Evolutionary conservation across 2,797 vertebrate genomes (phyloP), one percentile per base, ranked within the genome.

Genomic region (Poeciliopsis turneri): DNA sequence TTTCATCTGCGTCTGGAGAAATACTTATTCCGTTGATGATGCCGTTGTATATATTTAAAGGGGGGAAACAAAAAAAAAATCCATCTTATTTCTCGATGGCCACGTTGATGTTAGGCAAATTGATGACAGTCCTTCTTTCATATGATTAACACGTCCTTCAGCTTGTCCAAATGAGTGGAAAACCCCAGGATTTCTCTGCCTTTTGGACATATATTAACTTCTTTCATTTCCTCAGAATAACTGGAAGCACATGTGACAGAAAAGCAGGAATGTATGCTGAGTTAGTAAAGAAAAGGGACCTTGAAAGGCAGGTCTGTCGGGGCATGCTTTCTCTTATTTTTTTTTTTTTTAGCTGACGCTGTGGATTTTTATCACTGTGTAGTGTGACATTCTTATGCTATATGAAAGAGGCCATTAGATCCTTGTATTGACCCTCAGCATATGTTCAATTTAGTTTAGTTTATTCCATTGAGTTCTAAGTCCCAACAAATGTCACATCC

Each of bases 191-290:
- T 57, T 57, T 13, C 55, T 57, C 55, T 57, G 55, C 55, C 55
- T 57, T 3, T 57, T 57, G 55, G 55, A 57, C 25, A 57, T 57
- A 13, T 12, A 57, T 28, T 57, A 28, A 57, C n/a, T 28, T 28
- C 55, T 57, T 57, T 57, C 55, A 57, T 57, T 57, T 57, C 55
- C n/a, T 57, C n/a, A 57, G 55, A 57, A 57, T 57, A 57, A 57
- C n/a, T 57, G 55, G 25, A 57, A 57, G 55, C 55, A 57, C n/a
- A 57, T 57, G 25, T 15, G 55, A 57, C 55, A 36, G 41, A n/a
- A 68, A 39, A 43, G 28, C 55, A 57, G 25, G n/a, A 57, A 57
- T 28, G n/a, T 28, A 57, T 57, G 10, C 55, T 57, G 55, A 57
- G 55, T 57, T 57, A 15, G 11, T 57, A 57, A 57, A 57, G 55